phyloP scores from a whole-genome alignment of 2,888 invertebrate species.

The Caenorhabditis uteleia region DNA sequence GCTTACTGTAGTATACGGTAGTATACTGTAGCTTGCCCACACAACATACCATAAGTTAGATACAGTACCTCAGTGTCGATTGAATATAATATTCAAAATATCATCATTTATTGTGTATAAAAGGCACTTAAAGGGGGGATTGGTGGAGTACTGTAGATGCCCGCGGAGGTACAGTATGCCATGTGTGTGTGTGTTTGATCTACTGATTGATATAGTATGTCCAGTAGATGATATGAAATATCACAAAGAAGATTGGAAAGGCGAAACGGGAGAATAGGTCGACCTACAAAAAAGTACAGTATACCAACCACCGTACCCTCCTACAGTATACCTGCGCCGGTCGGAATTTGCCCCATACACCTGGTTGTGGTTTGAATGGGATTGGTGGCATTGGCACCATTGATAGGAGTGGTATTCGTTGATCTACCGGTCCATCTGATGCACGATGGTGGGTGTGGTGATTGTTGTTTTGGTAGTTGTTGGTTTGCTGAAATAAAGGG shows the following conservation, averaged over 20 bases:
- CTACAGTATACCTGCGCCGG: conserved; percentile 54
- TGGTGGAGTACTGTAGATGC: no score
- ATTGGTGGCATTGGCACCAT: conserved; percentile 53
- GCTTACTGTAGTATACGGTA: no score
- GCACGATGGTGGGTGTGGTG: conserved; percentile 10
- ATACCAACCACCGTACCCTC: no score
- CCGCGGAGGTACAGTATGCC: no score
- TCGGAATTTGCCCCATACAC: conserved; percentile 37
- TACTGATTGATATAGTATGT: conserved; percentile 58
- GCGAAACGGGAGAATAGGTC: conserved; percentile 64
- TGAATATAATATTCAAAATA: no score
- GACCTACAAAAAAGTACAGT: conserved; percentile 34
- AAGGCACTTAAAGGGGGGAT: no score
- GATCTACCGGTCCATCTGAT: conserved; percentile 37
- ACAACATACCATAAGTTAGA: no score
- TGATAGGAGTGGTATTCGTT: conserved; percentile 46
- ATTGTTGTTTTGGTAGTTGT: conserved; percentile 29
- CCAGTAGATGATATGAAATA: conserved; percentile 67
- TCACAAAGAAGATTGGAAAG: conserved; percentile 62
- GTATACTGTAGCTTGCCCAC: no score
- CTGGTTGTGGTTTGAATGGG: conserved; percentile 44
- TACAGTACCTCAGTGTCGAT: no score
- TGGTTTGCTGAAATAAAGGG: no score
- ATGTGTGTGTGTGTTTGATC: no score
- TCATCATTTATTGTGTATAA: no score